Base-by-base conservation (phyloP, 1,140 invertebrate genomes). In the Acromyrmex charruanus region DNA sequence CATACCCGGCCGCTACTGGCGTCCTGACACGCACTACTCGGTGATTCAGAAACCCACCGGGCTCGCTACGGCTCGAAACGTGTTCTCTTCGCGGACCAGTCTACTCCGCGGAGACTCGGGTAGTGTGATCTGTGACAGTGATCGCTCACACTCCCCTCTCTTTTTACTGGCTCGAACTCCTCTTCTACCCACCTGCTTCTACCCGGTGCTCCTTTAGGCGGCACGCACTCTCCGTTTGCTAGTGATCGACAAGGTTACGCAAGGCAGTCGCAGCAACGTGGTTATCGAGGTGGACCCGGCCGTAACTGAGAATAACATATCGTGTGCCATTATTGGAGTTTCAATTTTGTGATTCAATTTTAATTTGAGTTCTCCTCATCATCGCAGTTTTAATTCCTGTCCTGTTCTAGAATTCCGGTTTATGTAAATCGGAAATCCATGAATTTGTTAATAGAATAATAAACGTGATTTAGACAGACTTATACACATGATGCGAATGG, bases 31-130 rank as follows among this genome's bases (percentile, higher is more conserved):
- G 89, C 88, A 90, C 66, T 71, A 80, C 66, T 87, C 85, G 65
- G 31, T 85, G 88, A 90, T 90, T 90, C 89, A 90, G 89, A 90
- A 84, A 89, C 53, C 84, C 61, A 89, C 77, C 85, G 89, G 89
- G 81, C 88, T 86, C 85, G 89, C 77, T 79, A 49, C 85, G 65
- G 35, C 65, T 68, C 88, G 49, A 90, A 90, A 90, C 89, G 89
- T 90, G 89, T 44, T 90, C 77, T 51, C 85, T 84, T 25, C 55
- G 88, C 87, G 88, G 77, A 89, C 77, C 63, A 51, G 49, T 80
- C 84, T 88, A 74, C 82, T 79, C 61, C 66, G 53, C 39, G 69
- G 21, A 82, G 44, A 66, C 68, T 61, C 75, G 75, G 75, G 10
- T 49, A 88, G 87, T 88, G 86, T 80, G 88, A 77, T 61, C 51